Evolutionary conservation across 2,888 invertebrate genomes (phyloP).

Genomic region (Drosophila colorata): DNA sequence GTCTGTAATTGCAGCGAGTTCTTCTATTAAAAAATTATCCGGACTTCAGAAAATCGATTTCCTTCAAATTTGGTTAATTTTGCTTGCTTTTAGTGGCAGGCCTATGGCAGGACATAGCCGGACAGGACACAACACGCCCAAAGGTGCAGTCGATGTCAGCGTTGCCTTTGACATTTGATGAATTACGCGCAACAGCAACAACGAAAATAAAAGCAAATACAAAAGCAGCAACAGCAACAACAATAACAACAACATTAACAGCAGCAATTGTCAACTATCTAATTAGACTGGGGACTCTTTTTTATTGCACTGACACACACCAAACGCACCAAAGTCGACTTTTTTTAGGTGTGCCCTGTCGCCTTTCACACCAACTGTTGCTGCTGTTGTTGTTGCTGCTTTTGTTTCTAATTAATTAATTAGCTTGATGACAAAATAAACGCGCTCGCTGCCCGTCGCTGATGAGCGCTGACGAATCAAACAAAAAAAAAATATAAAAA

Average conservation of each 20-base stretch:
- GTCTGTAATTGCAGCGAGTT: too few relatives aligned
- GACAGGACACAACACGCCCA: slow-evolving; percentile 49
- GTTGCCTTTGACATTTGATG: slow-evolving; percentile 75
- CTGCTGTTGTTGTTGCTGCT: slow-evolving; percentile 34
- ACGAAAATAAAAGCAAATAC: slow-evolving; percentile 20
- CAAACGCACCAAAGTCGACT: slow-evolving; percentile 37
- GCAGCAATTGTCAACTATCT: slow-evolving; percentile 68
- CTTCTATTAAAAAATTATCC: neutral
- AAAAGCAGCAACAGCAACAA: slow-evolving; percentile 31
- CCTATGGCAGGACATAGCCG: slow-evolving; percentile 27
- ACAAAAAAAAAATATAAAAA: slow-evolving; percentile 4
- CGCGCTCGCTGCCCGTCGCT: slow-evolving; percentile 48
- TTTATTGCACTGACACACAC: slow-evolving; percentile 69
- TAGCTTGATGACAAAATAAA: slow-evolving; percentile 80
- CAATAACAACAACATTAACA: slow-evolving; percentile 17
- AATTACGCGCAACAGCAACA: slow-evolving; percentile 63
- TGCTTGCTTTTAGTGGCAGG: slow-evolving; percentile 15
- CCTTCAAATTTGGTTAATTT: slow-evolving; percentile 2
- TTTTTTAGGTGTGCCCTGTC: slow-evolving; percentile 66
- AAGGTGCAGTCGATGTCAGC: slow-evolving; percentile 68
- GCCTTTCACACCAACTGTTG: slow-evolving; percentile 67
- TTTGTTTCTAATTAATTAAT: slow-evolving; percentile 76
- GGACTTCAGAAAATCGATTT: slow-evolving; percentile 17
- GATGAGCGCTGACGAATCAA: slow-evolving; percentile 60
- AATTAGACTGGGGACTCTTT: slow-evolving; percentile 77